Conservation (phyloP, 2,113 vertebrate species). For the Monarcha castaneiventris region DNA sequence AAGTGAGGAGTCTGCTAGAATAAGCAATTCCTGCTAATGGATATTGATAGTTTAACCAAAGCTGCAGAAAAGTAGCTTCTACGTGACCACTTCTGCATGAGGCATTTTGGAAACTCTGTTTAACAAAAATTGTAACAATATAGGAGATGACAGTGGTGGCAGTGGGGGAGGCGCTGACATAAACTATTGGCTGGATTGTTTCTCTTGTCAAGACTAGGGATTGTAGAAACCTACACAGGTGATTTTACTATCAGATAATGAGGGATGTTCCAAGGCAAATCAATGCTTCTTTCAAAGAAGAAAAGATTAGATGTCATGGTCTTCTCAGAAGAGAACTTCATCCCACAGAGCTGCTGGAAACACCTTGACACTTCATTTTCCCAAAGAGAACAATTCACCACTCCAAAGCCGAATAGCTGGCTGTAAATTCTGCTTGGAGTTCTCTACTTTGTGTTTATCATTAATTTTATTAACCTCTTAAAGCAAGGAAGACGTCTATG, state of each 20-base stretch:
- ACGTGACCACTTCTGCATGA: background rate
- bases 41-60: background rate
- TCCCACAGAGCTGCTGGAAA: background rate
- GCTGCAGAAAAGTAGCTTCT: background rate
- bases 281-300: background rate
- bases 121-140: background rate
- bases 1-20: background rate
- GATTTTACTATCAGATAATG: background rate
- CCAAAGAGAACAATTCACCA: background rate
- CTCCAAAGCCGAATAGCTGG: background rate
- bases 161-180: rapidly evolving
- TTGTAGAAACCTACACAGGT: background rate
- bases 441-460: background rate
- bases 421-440: background rate
- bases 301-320: background rate
- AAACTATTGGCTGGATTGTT: background rate
- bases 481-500: background rate
- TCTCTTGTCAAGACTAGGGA: background rate
- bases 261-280: background rate
- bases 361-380: background rate
- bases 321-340: background rate
- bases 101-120: background rate
- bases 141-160: rapidly evolving
- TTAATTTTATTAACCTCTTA: background rate
- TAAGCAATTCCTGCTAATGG: background rate